These are phyloP conservation scores for Platerodrilus igneus DNA, from an alignment of 2,888 invertebrate species.

Conservation along the genomic window DNA sequence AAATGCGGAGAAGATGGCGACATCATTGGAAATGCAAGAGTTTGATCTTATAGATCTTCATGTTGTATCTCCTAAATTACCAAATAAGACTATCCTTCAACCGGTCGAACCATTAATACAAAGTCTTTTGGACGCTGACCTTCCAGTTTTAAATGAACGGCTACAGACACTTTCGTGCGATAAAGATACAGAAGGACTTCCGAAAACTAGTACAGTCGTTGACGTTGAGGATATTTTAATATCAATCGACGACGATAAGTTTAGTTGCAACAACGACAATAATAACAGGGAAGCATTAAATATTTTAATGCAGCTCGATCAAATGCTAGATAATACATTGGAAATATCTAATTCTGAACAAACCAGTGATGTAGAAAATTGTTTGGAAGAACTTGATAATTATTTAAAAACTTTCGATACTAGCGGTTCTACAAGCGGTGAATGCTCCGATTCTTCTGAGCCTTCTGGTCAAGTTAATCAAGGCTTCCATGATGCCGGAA, in stretches of 20 bases:
- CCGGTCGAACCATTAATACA: slow-evolving; percentile 30
- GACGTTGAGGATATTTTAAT: slow-evolving; percentile 45
- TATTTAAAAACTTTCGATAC: slow-evolving; percentile 50
- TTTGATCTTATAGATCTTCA: slow-evolving; percentile 43
- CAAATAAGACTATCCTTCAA: slow-evolving; percentile 22
- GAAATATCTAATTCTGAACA: slow-evolving; percentile 43
- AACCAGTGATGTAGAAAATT: slow-evolving; percentile 41
- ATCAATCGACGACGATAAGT: slow-evolving; percentile 36
- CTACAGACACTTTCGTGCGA: slow-evolving; percentile 36
- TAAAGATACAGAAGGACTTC: slow-evolving; percentile 9
- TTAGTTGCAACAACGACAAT: slow-evolving; percentile 7
- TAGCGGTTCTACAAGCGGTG: slow-evolving; percentile 12
- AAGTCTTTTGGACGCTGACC: slow-evolving; percentile 43
- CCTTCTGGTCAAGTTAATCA: slow-evolving; percentile 16
- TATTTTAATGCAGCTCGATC: slow-evolving; percentile 56
- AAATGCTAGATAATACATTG: slow-evolving; percentile 55
- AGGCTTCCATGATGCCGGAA: slow-evolving; percentile 20
- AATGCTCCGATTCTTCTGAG: slow-evolving; percentile 6
- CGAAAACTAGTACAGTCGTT: slow-evolving; percentile 27
- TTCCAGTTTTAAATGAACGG: slow-evolving; percentile 42
- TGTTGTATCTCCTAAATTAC: slow-evolving; percentile 39
- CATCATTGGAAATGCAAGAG: slow-evolving; percentile 31
- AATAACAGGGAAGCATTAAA: slow-evolving; percentile 47
- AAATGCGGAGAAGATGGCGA: slow-evolving; percentile 22
- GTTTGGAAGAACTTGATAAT: slow-evolving; percentile 52